A percentile compares a stretch with the other conserved stretches of the same genome.
These are phyloP conservation scores for Notolepis coatsorum DNA, from an alignment of 2,797 vertebrate species.

Conservation along the genomic window DNA sequence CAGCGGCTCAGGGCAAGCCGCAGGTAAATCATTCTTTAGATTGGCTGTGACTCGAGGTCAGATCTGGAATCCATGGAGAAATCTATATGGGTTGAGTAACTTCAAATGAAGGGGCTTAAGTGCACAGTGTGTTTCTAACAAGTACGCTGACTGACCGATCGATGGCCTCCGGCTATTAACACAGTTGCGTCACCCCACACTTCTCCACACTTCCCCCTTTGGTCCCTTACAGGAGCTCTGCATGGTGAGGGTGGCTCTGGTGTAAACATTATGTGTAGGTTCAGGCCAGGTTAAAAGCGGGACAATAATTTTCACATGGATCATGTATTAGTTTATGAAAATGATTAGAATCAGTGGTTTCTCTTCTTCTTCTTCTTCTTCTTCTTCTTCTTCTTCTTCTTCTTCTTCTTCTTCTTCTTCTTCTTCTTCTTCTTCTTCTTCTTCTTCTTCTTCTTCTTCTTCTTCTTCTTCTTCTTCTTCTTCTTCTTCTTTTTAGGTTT, in stretches of 20 bases:
- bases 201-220: not conserved
- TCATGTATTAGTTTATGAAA: too few relatives aligned
- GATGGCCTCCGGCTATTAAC: not conserved
- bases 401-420: too few relatives aligned
- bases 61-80: not conserved
- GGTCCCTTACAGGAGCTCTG: not conserved
- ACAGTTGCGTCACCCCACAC: constrained; percentile 1
- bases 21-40: constrained; percentile 58
- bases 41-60: constrained; percentile 30
- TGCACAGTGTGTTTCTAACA: constrained; percentile 3
- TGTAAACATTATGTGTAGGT: constrained; percentile 22
- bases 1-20: constrained; percentile 1
- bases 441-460: too few relatives aligned
- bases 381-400: too few relatives aligned
- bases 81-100: constrained; percentile 4
- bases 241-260: not conserved
- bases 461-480: too few relatives aligned
- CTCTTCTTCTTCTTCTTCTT: too few relatives aligned
- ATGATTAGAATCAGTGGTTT: too few relatives aligned
- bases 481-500: too few relatives aligned
- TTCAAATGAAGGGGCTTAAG: constrained; percentile 8
- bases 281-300: not conserved
- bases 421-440: too few relatives aligned
- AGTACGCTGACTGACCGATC: constrained; percentile 7
- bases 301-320: too few relatives aligned